Percentiles rank a stretch among this genome's conserved stretches.
Conservation (phyloP, 2,888 invertebrate genomes). For the Xanthia togata region DNA sequence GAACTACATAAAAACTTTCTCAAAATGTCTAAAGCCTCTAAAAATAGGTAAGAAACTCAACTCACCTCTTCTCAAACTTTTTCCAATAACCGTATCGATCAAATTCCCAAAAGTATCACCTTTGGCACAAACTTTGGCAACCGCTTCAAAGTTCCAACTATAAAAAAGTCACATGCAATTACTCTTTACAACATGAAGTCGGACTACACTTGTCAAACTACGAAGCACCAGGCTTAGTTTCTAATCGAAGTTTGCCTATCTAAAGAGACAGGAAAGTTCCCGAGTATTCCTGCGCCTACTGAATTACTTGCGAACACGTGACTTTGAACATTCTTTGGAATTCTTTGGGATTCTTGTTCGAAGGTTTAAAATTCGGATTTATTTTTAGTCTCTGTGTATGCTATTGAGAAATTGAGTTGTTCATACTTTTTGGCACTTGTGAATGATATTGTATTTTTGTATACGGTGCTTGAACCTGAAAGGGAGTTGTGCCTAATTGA, state of each 20-base stretch:
- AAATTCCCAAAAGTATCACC: conserved; percentile 56
- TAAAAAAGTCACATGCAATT: conserved; percentile 67
- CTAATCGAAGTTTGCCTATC: conserved; percentile 72
- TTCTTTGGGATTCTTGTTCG: conserved; percentile 34
- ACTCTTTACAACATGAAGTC: conserved; percentile 65
- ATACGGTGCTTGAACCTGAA: not conserved
- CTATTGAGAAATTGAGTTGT: conserved; percentile 16
- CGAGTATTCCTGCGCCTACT: conserved; percentile 67
- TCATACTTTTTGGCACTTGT: conserved; percentile 10
- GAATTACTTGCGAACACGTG: conserved; percentile 67
- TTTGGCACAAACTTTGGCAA: conserved; percentile 51
- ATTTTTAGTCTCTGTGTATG: conserved; percentile 35
- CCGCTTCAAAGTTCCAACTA: conserved; percentile 56
- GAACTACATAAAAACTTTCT: conserved; percentile 12
- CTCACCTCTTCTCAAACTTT: conserved; percentile 38
- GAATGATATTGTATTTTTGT: conserved; percentile 13
- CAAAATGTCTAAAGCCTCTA: conserved; percentile 4
- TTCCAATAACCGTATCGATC: conserved; percentile 48
- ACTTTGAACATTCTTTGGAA: conserved; percentile 59
- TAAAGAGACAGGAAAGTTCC: conserved; percentile 63
- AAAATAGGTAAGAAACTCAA: conserved; percentile 21
- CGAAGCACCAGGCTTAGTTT: conserved; percentile 65
- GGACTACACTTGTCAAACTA: conserved; percentile 70
- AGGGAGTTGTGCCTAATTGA: not conserved
- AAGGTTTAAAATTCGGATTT: conserved; percentile 47